Evolutionary conservation across 2,888 invertebrate species (phyloP), one percentile per base, ranked within the genome.

Genomic region (Andrena camellia): DNA sequence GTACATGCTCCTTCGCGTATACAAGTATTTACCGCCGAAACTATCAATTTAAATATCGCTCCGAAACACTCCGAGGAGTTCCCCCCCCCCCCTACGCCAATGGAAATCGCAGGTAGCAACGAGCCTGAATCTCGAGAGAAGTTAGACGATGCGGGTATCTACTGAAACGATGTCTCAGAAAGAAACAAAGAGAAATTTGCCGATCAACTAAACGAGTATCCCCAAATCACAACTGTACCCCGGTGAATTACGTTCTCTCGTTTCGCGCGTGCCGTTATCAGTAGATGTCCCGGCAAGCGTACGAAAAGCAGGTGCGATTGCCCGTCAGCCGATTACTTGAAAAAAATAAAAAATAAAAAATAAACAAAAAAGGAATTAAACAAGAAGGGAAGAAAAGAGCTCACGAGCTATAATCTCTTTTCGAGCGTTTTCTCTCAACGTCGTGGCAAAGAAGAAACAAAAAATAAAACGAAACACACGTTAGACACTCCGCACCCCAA

Each of bases 401-500:
- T 20, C 20, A 2, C 29, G 59, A 72, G 29, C 6, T 48, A 26
- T 54, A n/a, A 33, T 26, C 23, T 10, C 20, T 42, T 62, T 33
- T 33, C 7, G 10, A 33, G 2, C 33, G n/a, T 57, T 8, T 5
- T 54, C 54, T 50, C 33, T 35, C 7, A 23, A 42, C n/a, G n/a
- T 67, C 23, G 48, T 29, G 17, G n/a, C 17, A 33, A 67, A 48
- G 59, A 17, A 23, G 8, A 35, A 20, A n/a, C n/a, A n/a, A 26
- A 2, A 29, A 23, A 23, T 1, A 60, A 72, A 68, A 50, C 52
- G 63, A 42, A 57, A 62, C 63, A 63, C 69, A 31, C 52, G 62
- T 77, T 74, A 73, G 68, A 77, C 66, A 57, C 78, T 75, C 35
- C 74, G 78, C 72, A 73, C 66, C 78, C 35, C 54, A 48, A 66